Evolutionary conservation across 2,797 vertebrate genomes (phyloP), one percentile per base, ranked within the genome.

Genomic region (Epinephelus coioides): DNA sequence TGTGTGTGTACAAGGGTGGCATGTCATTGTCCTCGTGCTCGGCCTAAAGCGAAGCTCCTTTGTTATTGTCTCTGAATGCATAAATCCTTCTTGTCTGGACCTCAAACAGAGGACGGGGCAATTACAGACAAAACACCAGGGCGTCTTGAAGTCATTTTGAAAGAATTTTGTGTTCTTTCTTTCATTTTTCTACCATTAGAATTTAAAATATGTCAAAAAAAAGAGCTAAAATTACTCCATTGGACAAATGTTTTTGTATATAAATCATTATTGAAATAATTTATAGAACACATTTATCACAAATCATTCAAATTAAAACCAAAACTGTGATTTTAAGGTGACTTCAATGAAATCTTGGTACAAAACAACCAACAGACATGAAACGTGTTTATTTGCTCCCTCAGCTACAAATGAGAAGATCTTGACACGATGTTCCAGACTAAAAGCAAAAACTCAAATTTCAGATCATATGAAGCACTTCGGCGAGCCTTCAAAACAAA

Each of bases 401-500:
- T 81, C 76, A 59, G 76, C 80, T 90, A 70, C 86, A 88, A 90
- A 91, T 60, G 73, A 81, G 66, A 64, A 74, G 76, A 64, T 78
- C 75, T 81, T 88, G 93, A 94, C 82, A 74, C 27, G 68, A 76
- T 61, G 67, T 65, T 60, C 67, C 77, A 76, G 77, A 78, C 69
- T 81, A 86, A 89, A 88, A 86, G 86, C 50, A 75, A 88, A 88
- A 73, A 83, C 78, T 81, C 71, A 86, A 84, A 85, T 91, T 86
- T 91, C 78, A 85, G 79, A 91, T 92, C 85, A 89, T 74, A 78
- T 74, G 82, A 64, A 66, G 43, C 67, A 84, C 86, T 89, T 88
- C 66, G 71, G 82, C 76, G 43, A 83, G 88, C 79, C 90, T 92
- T 93, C 89, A 95, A 93, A 92, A 92, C 89, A 90, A 93, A 88